A percentile compares a stretch with the other conserved stretches of the same genome.
Conservation (phyloP, 2,888 invertebrate genomes). For the Vesta saturnalis region DNA sequence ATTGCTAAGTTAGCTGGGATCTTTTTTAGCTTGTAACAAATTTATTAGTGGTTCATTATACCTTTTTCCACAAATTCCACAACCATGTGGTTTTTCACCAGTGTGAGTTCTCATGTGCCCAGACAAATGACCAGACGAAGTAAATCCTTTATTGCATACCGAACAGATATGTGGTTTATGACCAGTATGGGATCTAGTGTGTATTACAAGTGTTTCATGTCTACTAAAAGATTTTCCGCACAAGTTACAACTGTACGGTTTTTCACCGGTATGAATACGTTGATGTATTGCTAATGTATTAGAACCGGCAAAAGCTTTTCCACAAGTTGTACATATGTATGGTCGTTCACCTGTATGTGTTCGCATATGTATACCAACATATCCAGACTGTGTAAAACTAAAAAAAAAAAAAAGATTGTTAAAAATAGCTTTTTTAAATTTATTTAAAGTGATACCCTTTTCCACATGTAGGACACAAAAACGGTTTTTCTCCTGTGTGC, state of each 20-base stretch:
- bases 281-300: constrained; percentile 61
- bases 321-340: constrained; percentile 61
- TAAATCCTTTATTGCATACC: constrained; percentile 59
- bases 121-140: constrained; percentile 59
- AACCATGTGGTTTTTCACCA: constrained; percentile 59
- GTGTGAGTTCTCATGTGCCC: constrained; percentile 61
- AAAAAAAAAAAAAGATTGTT: constrained; percentile 23
- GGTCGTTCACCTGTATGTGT: constrained; percentile 62
- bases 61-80: constrained; percentile 60
- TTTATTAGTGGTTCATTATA: no score
- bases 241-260: constrained; percentile 58
- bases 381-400: constrained; percentile 63
- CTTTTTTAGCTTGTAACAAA: no score
- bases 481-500: constrained; percentile 62
- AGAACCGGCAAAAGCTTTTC: constrained; percentile 62
- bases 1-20: no score
- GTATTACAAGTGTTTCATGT: constrained; percentile 60
- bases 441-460: constrained; percentile 54
- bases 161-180: constrained; percentile 59
- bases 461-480: constrained; percentile 59
- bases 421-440: not conserved
- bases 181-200: constrained; percentile 60
- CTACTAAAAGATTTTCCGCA: constrained; percentile 60
- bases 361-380: constrained; percentile 62
- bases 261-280: constrained; percentile 61